Evolutionary conservation across 2,113 vertebrate species (phyloP).

Genomic region (Thunnus maccoyii): DNA sequence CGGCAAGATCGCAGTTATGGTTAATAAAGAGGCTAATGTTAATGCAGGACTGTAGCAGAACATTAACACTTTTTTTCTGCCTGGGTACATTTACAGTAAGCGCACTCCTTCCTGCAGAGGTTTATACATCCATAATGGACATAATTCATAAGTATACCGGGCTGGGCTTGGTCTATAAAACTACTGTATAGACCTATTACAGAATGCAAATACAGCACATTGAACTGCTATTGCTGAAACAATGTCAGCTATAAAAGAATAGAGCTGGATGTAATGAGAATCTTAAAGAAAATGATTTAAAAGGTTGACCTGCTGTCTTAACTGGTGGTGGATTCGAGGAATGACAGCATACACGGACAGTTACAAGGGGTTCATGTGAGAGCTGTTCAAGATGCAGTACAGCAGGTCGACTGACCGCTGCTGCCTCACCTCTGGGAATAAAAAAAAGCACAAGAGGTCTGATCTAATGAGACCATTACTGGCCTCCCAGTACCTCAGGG

Average conservation of each 20-base stretch:
- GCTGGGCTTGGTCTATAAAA: no score
- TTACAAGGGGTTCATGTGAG: constrained; percentile 16
- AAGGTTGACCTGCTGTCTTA: background rate
- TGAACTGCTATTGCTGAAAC: no score
- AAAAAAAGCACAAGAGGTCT: constrained; percentile 34
- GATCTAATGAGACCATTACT: constrained; percentile 70
- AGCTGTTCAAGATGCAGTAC: background rate
- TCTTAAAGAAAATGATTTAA: background rate
- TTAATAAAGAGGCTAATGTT: no score
- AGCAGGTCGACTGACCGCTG: constrained; percentile 48
- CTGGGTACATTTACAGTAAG: no score
- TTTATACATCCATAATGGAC: no score
- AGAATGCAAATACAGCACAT: no score
- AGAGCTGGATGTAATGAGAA: background rate
- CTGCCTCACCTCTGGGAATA: constrained; percentile 38
- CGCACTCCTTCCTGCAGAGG: no score
- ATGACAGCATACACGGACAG: constrained; percentile 11
- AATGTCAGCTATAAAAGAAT: background rate
- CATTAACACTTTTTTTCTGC: no score
- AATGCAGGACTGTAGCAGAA: no score
- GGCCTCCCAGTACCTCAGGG: constrained; percentile 45
- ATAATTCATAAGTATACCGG: no score
- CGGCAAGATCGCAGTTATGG: no score
- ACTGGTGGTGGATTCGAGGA: constrained; percentile 4
- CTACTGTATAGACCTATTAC: no score